These are phyloP conservation scores for Notospermus geniculatus DNA, from an alignment of 1,140 invertebrate genomes.

Conservation along the genomic window DNA sequence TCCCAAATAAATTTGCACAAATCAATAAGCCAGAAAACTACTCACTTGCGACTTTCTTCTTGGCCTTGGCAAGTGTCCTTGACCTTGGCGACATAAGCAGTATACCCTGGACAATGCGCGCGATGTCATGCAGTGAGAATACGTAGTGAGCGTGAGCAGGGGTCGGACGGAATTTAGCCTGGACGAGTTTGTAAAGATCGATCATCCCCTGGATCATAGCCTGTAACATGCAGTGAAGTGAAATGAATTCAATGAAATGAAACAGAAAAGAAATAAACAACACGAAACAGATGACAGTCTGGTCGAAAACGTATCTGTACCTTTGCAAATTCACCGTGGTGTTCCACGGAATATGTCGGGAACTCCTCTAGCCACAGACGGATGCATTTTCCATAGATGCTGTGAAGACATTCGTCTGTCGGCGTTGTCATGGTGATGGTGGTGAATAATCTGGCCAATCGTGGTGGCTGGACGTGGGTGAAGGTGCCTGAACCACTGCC, in stretches of 20 bases:
- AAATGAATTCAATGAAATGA: background rate
- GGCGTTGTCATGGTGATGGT: conserved; percentile 45
- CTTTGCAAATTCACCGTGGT: conserved; percentile 51
- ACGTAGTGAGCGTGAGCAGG: conserved; percentile 50
- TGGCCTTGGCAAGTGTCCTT: conserved; percentile 21
- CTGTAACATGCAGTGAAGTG: conserved; percentile 27
- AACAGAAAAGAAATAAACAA: background rate
- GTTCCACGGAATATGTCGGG: conserved; percentile 48
- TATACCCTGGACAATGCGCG: conserved; percentile 47
- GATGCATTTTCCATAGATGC: conserved; percentile 39
- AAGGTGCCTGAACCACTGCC: conserved; percentile 43
- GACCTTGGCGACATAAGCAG: conserved; percentile 51
- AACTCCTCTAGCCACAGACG: conserved; percentile 55
- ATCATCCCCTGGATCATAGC: conserved; percentile 43
- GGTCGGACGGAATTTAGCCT: conserved; percentile 42
- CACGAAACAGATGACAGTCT: background rate
- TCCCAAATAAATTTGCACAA: too few relatives aligned
- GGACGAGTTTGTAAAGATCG: conserved; percentile 44
- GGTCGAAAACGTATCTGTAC: too few relatives aligned
- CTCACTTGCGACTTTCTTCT: too few relatives aligned
- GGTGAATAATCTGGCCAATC: conserved; percentile 47
- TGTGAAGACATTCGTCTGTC: conserved; percentile 31
- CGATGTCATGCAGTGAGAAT: conserved; percentile 50
- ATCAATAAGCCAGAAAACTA: too few relatives aligned
- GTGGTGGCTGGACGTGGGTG: conserved; percentile 42